Evolutionary conservation across 2,113 vertebrate genomes (phyloP).

Genomic region (Sorex fumeus): DNA sequence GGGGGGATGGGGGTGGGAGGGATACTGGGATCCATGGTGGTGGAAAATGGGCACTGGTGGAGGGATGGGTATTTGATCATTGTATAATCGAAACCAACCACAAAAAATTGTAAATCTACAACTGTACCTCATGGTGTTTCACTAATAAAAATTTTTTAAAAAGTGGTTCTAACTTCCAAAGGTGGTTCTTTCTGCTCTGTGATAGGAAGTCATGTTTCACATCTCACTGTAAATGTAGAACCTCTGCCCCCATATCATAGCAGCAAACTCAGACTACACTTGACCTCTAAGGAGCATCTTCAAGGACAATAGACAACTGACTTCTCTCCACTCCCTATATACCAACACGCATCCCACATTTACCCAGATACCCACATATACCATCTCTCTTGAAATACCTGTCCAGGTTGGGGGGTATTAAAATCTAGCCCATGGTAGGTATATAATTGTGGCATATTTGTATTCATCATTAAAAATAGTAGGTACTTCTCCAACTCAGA

Average conservation of each 20-base stretch:
- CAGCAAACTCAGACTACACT: background rate
- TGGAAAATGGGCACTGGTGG: no score
- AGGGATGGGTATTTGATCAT: no score
- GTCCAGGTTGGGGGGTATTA: background rate
- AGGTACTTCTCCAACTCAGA: background rate
- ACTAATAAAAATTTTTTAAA: no score
- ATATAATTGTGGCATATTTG: background rate
- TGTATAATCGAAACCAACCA: no score
- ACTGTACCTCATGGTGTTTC: no score
- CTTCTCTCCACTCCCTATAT: background rate
- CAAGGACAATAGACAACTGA: background rate
- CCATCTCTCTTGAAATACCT: background rate
- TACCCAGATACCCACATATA: accelerated
- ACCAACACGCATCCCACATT: accelerated
- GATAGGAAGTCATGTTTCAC: conserved; percentile 11
- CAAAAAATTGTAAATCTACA: no score
- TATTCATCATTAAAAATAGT: no score
- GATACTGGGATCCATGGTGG: no score
- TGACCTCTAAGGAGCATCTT: background rate
- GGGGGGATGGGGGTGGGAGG: no score
- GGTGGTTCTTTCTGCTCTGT: background rate
- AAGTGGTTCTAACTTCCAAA: background rate
- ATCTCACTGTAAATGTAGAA: background rate
- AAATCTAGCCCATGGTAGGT: background rate
- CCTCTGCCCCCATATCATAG: background rate